Evolutionary conservation across 2,888 invertebrate species (phyloP), one percentile per base, ranked within the genome.

Genomic region (Hemithea aestivaria): DNA sequence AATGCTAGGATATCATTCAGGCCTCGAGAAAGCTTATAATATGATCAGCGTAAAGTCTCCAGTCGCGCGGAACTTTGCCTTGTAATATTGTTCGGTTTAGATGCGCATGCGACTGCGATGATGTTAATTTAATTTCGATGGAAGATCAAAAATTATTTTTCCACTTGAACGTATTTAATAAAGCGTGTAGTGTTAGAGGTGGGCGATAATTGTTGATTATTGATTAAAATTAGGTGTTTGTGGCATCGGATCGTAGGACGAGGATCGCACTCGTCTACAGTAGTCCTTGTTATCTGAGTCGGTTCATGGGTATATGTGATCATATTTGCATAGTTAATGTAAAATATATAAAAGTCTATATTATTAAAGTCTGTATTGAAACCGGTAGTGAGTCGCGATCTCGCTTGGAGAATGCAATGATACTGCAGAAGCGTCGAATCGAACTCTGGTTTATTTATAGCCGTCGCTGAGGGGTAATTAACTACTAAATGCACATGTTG

Each of bases 191-290:
- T 76, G 74, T 79, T 84, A 84, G 82, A 74, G 77, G 70, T 71
- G 82, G 78, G 78, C 81, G 83, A 76, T 80, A 79, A 83, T 87
- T 87, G 87, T 87, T 87, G 87, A 87, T 87, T 85, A 85, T 85
- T 87, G 87, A 82, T 79, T 81, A 84, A 83, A 78, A 80, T 84
- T 84, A 80, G 47, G 74, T 78, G 80, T 84, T 82, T 71, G 75
- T 75, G 82, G 76, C 78, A 77, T 78, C 75, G 76, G 80, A 73
- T 65, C 51, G 82, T 79, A 79, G 78, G n/a, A n/a, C n/a, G n/a
- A 52, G 41, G 37, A 39, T 34, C 38, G 48, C 32, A 34, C 21
- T 24, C n/a, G 22, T 11, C 25, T 30, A n/a, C n/a, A n/a, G 73
- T 80, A 79, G 79, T 73, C 61, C 64, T 73, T 74, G 74, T 77